Conservation (phyloP, 2,113 vertebrate genomes). For the Sylvia atricapilla region DNA sequence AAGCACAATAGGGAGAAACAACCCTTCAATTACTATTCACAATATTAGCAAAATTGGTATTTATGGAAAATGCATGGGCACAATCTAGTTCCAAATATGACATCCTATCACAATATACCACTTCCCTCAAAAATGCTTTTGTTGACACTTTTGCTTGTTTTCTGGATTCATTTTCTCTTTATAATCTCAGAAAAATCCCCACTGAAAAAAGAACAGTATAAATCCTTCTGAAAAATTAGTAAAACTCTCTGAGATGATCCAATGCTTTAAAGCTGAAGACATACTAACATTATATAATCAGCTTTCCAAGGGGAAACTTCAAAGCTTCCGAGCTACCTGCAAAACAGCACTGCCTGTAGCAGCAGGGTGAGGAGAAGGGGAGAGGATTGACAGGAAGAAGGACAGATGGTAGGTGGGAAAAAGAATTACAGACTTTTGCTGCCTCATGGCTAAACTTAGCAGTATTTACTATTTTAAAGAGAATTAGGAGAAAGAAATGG, state of each 20-base stretch:
- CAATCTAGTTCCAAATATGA: slow-evolving; percentile 24
- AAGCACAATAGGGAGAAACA: not conserved
- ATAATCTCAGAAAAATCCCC: slow-evolving; percentile 31
- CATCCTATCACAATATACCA: not conserved
- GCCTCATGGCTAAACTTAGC: not conserved
- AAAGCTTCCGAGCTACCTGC: slow-evolving; percentile 18
- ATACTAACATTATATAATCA: slow-evolving; percentile 52
- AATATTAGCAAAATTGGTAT: slow-evolving; percentile 33
- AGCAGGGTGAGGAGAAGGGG: not conserved
- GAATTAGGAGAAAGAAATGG: not conserved
- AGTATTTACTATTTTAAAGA: not conserved
- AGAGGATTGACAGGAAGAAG: slow-evolving; percentile 3
- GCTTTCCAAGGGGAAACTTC: slow-evolving; percentile 53
- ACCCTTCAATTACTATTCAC: not conserved
- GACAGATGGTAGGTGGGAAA: not conserved
- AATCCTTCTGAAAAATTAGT: slow-evolving; percentile 48
- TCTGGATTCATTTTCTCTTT: not conserved
- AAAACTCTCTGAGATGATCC: slow-evolving; percentile 30
- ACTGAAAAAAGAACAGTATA: not conserved
- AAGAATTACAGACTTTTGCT: slow-evolving; percentile 6
- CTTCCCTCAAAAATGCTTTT: not conserved
- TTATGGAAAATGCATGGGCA: slow-evolving; percentile 12
- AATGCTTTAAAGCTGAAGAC: slow-evolving; percentile 39
- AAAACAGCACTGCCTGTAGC: slow-evolving; percentile 16
- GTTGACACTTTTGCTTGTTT: not conserved